Evolutionary conservation across 1,140 invertebrate species (phyloP), one percentile per base, ranked within the genome.

Genomic region (Papilio polytes): DNA sequence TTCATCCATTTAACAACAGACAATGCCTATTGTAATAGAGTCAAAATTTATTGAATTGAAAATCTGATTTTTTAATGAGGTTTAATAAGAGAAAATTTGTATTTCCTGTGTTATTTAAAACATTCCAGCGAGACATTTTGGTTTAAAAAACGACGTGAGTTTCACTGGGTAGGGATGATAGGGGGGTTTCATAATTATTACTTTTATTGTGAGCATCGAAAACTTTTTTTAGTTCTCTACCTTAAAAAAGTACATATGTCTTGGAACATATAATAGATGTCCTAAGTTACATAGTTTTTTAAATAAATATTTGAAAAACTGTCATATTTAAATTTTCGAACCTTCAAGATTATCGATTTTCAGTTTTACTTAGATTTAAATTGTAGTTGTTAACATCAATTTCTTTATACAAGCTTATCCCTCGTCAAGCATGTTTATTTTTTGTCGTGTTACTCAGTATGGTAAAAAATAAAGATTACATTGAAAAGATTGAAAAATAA

Each of bases 21-120:
- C 63, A 66, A 66, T 66, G 63, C 22, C 63, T 66, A 66, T 66
- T 66, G 63, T 26, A 31, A 36, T 66, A 66, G 22, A 66, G 63
- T 63, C 59, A 63, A 63, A 22, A 31, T 66, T 66, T 31, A 66
- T 66, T 31, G 26, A 66, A 22, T 66, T 26, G 26, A 66, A 66
- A 66, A 66, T 66, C 26, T 31, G 15, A 66, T 66, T 31, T n/a
- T 66, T 66, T 31, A 31, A 31, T 22, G 20, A 63, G 20, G 59
- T 15, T 66, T 66, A 4, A n/a, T n/a, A 66, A 66, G 12, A 13
- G 12, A 4, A 31, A 66, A 26, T 22, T 63, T 20, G 2, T 63
- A 22, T 22, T 26, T 10, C 3, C 20, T 26, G 20, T 26, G 20
- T 22, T 22, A 63, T 31, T 66, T 31, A 13, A 66, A 66, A 10